Evolutionary conservation across 2,888 invertebrate genomes (phyloP).

Genomic region (Venusia cambrica): DNA sequence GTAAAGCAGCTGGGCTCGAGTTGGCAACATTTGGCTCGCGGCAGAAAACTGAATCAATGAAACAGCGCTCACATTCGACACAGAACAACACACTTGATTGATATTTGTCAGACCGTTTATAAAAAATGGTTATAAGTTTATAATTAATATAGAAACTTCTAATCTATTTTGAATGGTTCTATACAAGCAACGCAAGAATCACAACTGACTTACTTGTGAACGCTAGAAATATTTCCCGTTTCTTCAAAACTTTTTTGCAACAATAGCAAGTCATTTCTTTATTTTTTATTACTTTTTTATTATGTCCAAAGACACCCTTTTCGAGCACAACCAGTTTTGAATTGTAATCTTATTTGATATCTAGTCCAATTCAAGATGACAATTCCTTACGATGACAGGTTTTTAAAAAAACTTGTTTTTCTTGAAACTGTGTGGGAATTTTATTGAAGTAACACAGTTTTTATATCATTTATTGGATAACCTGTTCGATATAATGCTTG

Average conservation of each 20-base stretch:
- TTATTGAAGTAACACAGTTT: slow-evolving; percentile 34
- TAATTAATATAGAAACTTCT: no score
- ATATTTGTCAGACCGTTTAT: no score
- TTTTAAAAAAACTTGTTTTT: slow-evolving; percentile 33
- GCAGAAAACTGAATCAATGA: slow-evolving; percentile 4
- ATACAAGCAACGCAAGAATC: not conserved
- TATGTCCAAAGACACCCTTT: slow-evolving; percentile 22
- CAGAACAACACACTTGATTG: no score
- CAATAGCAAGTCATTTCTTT: slow-evolving; percentile 12
- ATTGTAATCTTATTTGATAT: slow-evolving; percentile 35
- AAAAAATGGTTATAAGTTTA: no score
- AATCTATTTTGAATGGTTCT: not conserved
- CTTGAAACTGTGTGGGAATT: slow-evolving; percentile 46
- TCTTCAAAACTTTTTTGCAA: slow-evolving; percentile 13
- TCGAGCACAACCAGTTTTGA: slow-evolving; percentile 12
- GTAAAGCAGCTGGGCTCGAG: slow-evolving; percentile 61
- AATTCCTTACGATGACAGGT: slow-evolving; percentile 50
- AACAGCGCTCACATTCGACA: no score
- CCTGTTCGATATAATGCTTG: slow-evolving; percentile 40
- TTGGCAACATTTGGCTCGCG: slow-evolving; percentile 47
- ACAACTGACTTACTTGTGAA: slow-evolving; percentile 5
- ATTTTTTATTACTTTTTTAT: no score
- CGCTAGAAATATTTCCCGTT: slow-evolving; percentile 1
- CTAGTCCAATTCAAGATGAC: slow-evolving; percentile 38
- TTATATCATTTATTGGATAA: slow-evolving; percentile 41